Percentiles rank a stretch among this genome's conserved stretches.
These are phyloP conservation scores for Catharus fuscescens DNA, from an alignment of 2,113 vertebrate species.

Conservation along the genomic window DNA sequence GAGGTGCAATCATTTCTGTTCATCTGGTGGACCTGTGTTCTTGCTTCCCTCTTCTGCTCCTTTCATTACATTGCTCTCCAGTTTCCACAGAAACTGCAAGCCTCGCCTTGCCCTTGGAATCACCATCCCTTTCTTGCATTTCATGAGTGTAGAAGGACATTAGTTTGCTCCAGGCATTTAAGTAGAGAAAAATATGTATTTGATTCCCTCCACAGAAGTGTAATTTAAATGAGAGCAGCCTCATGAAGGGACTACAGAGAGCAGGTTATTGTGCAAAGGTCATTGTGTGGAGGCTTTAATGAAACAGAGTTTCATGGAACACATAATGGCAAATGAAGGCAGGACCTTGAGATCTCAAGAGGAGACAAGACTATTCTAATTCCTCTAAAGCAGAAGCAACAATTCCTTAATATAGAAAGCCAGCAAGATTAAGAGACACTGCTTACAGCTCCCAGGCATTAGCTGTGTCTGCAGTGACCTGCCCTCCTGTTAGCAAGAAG, in stretches of 20 bases:
- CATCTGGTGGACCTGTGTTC: background rate
- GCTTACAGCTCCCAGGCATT: background rate
- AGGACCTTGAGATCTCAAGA: background rate
- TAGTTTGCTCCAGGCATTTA: background rate
- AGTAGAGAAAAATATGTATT: background rate
- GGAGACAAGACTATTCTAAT: background rate
- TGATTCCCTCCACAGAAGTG: background rate
- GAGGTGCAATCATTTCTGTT: background rate
- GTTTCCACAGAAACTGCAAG: slow-evolving; percentile 26
- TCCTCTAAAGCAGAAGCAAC: background rate
- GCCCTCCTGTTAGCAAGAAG: background rate
- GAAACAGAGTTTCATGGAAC: background rate
- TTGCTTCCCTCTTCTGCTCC: background rate
- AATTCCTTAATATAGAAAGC: background rate
- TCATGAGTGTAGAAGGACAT: background rate
- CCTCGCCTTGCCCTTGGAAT: background rate
- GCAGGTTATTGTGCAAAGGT: background rate
- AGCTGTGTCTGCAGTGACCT: background rate
- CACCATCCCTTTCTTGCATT: background rate
- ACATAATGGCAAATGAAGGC: background rate
- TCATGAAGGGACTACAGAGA: background rate
- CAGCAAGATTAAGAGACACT: background rate
- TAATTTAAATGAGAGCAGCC: slow-evolving; percentile 4
- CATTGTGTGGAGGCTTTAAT: background rate
- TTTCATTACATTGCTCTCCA: background rate